Evolutionary conservation across 2,113 vertebrate species (phyloP), one percentile per base, ranked within the genome.

Genomic region (Perognathus longimembris): DNA sequence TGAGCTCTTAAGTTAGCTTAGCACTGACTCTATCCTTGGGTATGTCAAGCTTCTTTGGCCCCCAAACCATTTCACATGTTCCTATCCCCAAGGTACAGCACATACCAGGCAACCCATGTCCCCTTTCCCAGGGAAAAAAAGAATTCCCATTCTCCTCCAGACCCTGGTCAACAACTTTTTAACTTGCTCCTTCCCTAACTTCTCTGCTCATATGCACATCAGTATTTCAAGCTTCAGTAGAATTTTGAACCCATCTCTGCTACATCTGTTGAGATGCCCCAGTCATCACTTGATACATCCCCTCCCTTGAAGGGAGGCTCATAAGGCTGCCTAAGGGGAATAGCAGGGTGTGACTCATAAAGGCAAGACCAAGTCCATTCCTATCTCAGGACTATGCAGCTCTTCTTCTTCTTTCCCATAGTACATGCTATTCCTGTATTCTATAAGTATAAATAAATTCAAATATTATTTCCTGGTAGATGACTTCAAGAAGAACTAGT

Each of bases 1-100:
- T 9, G 26, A 14, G 77, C 30, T 10, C 17, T 54, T 32, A 17
- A 15, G 3, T 54, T 84, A 57, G 34, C 26, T 73, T 6, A 0
- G 6, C 64, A 34, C 8, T 38, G 71, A 70, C 28, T 4, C 3
- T 15, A 1, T 4, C 32, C 14, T 77, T 40, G 20, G 26, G 9
- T 2, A 14, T 18, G 20, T 38, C 7, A 0, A 1, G 0, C 1
- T 40, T 21, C 40, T 34, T 71, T 22, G 30, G 17, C 0, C 18
- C 22, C 80, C 15, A 5, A 38, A 28, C 17, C 2, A 5, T 32
- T 7, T 21, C 15, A n/a, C 21, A 1, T 3, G 11, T 11, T 80
- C 2, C 30, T 69, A n/a, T 28, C 30, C 79, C 45, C 12, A 10
- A 50, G 32, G 10, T 12, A n/a, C 0, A 0, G 8, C 32, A 14